A percentile compares a stretch with the other conserved stretches of the same genome.
Conservation (phyloP, 2,113 vertebrate species). For the Balaeniceps rex region DNA sequence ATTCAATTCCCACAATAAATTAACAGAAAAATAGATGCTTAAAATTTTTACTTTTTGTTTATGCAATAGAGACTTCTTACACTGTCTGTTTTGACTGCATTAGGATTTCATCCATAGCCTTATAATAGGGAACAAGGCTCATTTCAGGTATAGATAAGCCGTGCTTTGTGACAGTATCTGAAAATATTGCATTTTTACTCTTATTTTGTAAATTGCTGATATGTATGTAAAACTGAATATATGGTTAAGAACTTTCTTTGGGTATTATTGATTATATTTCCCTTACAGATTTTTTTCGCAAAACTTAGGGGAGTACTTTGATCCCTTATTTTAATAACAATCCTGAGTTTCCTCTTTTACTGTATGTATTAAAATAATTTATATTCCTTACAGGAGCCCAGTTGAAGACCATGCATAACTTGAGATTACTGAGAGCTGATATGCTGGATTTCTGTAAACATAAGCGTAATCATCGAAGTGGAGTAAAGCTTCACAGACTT, state of each 20-base stretch:
- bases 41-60: neutral
- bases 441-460: constrained; percentile 95
- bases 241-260: neutral
- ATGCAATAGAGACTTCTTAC: neutral
- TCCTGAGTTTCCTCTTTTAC: neutral
- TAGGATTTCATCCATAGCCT: neutral
- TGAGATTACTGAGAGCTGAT: constrained; percentile 89
- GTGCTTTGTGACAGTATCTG: neutral
- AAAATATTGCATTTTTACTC: neutral
- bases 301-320: neutral
- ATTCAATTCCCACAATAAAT: accelerated
- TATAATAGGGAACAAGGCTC: neutral
- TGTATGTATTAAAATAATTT: neutral
- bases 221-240: neutral
- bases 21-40: neutral
- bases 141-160: neutral
- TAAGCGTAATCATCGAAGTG: constrained; percentile 84
- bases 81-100: neutral
- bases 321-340: neutral
- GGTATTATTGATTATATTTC: neutral
- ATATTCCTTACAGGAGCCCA: constrained; percentile 82
- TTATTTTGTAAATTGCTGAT: neutral
- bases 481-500: constrained; percentile 89
- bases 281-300: neutral
- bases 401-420: constrained; percentile 98